Evolutionary conservation across 2,888 invertebrate species (phyloP).

Genomic region (Drosophila anomelani): DNA sequence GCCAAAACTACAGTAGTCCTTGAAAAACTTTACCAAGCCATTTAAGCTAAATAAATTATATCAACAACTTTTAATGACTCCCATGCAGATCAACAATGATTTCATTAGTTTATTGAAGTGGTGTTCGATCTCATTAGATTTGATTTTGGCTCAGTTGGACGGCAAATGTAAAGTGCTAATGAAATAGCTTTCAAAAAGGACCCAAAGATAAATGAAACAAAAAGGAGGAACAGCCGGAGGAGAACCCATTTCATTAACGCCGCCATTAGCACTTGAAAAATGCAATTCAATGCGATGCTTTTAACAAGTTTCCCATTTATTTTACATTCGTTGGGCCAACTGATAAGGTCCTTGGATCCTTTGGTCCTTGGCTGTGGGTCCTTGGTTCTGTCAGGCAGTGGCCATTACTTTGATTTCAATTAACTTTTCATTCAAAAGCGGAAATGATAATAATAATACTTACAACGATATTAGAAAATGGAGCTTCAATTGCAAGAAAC

Average conservation of each 20-base stretch:
- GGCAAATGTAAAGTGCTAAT: constrained; percentile 63
- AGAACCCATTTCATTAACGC: constrained; percentile 72
- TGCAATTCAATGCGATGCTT: constrained; percentile 69
- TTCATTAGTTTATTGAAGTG: constrained; percentile 28
- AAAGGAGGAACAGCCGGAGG: constrained; percentile 36
- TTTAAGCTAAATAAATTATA: background rate
- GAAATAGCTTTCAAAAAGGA: constrained; percentile 37
- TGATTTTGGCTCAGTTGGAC: constrained; percentile 31
- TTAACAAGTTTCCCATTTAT: constrained; percentile 73
- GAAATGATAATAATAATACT: constrained; percentile 72
- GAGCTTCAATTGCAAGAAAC: constrained; percentile 46
- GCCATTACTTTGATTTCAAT: constrained; percentile 80
- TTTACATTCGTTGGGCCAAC: constrained; percentile 73
- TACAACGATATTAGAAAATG: constrained; percentile 66
- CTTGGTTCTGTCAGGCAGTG: constrained; percentile 44
- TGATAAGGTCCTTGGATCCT: constrained; percentile 57
- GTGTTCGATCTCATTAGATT: constrained; percentile 22
- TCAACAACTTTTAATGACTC: background rate
- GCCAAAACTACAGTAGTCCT: too few relatives aligned
- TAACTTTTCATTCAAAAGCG: constrained; percentile 74
- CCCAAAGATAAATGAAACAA: constrained; percentile 14
- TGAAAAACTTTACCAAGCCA: background rate
- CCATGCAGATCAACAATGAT: constrained; percentile 3
- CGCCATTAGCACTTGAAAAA: constrained; percentile 71
- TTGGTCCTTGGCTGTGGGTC: constrained; percentile 26